A percentile compares a stretch with the other conserved stretches of the same genome.
phyloP scores from a whole-genome alignment of 2,113 vertebrate genomes.

The Coptodon rendalli region DNA sequence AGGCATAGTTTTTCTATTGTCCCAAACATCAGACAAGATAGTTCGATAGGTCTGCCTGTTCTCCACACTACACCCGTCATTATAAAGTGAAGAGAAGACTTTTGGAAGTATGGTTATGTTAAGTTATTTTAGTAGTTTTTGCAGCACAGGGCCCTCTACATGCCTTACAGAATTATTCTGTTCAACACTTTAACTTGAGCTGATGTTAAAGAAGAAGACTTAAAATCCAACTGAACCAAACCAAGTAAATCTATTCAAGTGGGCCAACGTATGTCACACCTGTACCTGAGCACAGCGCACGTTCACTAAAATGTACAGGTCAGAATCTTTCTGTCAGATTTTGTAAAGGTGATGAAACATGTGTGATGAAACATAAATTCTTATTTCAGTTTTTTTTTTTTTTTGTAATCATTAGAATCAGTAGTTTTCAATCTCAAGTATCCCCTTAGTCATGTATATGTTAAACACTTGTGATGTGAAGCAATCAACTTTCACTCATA shows the following conservation, averaged over 20 bases:
- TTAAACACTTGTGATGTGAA: background rate
- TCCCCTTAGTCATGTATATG: background rate
- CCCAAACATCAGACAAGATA: background rate
- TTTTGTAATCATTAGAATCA: background rate
- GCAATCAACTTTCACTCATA: background rate
- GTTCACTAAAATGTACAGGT: background rate
- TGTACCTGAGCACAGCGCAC: rapidly evolving
- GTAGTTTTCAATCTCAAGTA: background rate
- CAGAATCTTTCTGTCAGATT: background rate
- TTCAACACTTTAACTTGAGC: background rate
- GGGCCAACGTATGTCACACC: background rate
- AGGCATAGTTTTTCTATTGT: background rate
- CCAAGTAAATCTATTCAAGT: background rate
- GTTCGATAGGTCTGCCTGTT: background rate
- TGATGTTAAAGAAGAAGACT: background rate
- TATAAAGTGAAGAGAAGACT: background rate
- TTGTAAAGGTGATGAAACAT: rapidly evolving
- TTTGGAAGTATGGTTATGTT: background rate
- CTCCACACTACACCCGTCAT: background rate
- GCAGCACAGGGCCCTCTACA: background rate
- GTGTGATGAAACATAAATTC: background rate
- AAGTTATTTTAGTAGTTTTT: background rate
- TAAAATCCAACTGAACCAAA: background rate
- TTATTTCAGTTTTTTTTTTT: background rate
- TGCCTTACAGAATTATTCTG: background rate